Percentiles rank a stretch among this genome's conserved stretches.
Conservation (phyloP, 1,140 invertebrate species). For the Limonius californicus region DNA sequence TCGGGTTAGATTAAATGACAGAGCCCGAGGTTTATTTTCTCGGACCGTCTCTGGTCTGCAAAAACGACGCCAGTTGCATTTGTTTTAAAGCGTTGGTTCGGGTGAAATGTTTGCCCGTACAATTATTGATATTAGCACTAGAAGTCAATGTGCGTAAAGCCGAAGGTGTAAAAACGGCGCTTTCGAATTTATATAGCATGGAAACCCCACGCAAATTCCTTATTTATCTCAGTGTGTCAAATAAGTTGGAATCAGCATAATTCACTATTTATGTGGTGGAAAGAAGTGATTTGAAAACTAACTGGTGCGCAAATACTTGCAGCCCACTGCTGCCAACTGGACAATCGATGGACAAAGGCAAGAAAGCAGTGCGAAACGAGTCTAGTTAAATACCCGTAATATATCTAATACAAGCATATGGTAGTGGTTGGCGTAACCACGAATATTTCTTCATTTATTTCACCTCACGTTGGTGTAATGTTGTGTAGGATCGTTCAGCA, state of each 20-base stretch:
- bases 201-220: slow-evolving; percentile 8
- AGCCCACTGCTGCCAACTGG: background rate
- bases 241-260: slow-evolving; percentile 13
- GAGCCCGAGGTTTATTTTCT: too few relatives aligned
- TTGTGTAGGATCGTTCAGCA: slow-evolving; percentile 15
- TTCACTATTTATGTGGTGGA: background rate
- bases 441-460: slow-evolving; percentile 16
- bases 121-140: too few relatives aligned
- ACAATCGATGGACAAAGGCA: background rate
- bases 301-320: background rate
- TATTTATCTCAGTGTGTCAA: slow-evolving; percentile 16
- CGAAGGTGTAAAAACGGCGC: too few relatives aligned
- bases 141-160: too few relatives aligned
- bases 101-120: too few relatives aligned
- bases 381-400: slow-evolving; percentile 5
- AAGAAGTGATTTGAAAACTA: background rate
- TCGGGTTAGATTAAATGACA: too few relatives aligned
- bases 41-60: too few relatives aligned
- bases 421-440: slow-evolving; percentile 17
- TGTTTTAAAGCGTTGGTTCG: too few relatives aligned
- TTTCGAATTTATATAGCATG: background rate
- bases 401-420: slow-evolving; percentile 11
- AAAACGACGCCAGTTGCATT: too few relatives aligned
- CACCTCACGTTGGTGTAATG: slow-evolving; percentile 14
- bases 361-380: background rate